phyloP scores from a whole-genome alignment of 2,888 invertebrate species.

The Hartigia nigra region DNA sequence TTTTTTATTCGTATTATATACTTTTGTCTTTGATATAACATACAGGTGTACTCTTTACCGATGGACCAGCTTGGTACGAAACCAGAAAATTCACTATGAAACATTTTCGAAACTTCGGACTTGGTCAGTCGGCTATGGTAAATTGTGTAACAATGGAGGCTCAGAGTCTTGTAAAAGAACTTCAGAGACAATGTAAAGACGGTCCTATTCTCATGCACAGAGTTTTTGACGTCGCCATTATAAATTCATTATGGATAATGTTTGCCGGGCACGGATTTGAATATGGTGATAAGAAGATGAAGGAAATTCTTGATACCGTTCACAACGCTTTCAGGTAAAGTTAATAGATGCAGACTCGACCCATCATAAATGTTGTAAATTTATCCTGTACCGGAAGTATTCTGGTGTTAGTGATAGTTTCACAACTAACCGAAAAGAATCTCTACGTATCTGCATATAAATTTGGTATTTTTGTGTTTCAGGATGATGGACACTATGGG shows the following conservation, averaged over 20 bases:
- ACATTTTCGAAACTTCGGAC: slow-evolving; percentile 74
- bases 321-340: slow-evolving; percentile 71
- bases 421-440: not conserved
- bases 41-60: slow-evolving; percentile 76
- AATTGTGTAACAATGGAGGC: slow-evolving; percentile 72
- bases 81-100: slow-evolving; percentile 76
- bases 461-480: not conserved
- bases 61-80: slow-evolving; percentile 75
- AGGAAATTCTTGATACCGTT: slow-evolving; percentile 70
- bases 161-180: slow-evolving; percentile 66
- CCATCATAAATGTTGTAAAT: not conserved
- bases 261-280: slow-evolving; percentile 76
- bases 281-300: slow-evolving; percentile 70
- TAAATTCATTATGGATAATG: slow-evolving; percentile 79
- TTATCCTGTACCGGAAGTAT: not conserved
- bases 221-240: slow-evolving; percentile 72
- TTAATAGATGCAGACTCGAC: not conserved
- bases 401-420: not conserved
- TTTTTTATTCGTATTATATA: slow-evolving; percentile 3
- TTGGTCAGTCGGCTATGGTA: slow-evolving; percentile 73
- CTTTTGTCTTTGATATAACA: slow-evolving; percentile 13
- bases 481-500: slow-evolving; percentile 74
- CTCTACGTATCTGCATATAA: not conserved
- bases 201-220: slow-evolving; percentile 68
- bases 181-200: slow-evolving; percentile 57